Conservation (phyloP, 1,140 invertebrate species). For the Berghia stephanieae region DNA sequence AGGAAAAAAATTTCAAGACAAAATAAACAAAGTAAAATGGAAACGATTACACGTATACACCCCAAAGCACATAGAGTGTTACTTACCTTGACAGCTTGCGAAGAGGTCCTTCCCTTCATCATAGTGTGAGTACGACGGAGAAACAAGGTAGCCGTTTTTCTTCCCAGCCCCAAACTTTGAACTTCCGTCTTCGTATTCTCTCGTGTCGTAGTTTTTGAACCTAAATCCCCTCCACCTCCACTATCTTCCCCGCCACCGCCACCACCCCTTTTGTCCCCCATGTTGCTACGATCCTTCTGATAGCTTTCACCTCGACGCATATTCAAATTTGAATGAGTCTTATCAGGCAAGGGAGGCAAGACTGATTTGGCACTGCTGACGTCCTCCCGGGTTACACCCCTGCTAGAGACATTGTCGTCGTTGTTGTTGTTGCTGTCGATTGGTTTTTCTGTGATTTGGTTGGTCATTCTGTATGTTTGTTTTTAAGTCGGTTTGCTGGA, state of each 20-base stretch:
- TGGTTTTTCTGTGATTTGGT: too few relatives aligned
- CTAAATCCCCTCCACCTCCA: not conserved
- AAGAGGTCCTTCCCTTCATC: conserved; percentile 16
- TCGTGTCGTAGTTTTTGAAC: conserved; percentile 1
- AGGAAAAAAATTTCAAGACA: too few relatives aligned
- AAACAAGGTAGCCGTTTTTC: conserved; percentile 28
- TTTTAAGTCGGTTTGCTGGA: not conserved
- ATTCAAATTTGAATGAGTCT: not conserved
- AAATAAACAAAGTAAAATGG: too few relatives aligned
- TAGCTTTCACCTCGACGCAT: not conserved
- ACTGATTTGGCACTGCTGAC: not conserved
- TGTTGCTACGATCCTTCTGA: not conserved
- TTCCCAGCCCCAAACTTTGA: conserved; percentile 21
- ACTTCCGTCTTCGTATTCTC: conserved; percentile 33
- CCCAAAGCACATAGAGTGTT: not conserved
- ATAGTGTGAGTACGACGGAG: conserved; percentile 34
- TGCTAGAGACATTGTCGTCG: too few relatives aligned
- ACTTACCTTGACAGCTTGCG: not conserved
- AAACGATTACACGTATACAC: not conserved
- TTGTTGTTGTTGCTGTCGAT: too few relatives aligned
- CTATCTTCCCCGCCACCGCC: not conserved
- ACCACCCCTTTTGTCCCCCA: not conserved
- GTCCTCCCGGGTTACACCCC: conserved; percentile 10
- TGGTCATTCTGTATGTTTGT: not conserved
- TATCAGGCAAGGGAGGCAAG: not conserved